phyloP scores from a whole-genome alignment of 2,797 vertebrate species.

The Todus mexicanus region DNA sequence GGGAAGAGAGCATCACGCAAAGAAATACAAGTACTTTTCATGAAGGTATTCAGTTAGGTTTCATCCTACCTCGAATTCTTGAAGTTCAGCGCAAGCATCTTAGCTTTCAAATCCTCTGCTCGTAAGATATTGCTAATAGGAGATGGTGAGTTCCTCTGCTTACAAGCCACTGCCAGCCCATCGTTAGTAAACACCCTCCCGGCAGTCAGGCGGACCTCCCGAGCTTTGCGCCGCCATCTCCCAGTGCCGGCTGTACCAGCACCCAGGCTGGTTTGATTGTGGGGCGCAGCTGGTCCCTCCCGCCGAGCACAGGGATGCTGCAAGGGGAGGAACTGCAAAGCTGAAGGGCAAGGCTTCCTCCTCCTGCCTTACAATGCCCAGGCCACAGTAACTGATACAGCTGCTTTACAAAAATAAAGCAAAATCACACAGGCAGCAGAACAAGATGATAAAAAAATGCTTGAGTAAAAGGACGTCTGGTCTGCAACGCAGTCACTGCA shows the following conservation, averaged over 20 bases:
- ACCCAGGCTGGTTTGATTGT: background rate
- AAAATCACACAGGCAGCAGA: background rate
- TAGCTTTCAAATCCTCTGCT: background rate
- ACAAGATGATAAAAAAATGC: background rate
- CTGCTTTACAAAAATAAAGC: background rate
- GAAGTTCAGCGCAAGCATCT: background rate
- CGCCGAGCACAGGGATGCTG: fast-evolving
- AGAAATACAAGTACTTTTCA: background rate
- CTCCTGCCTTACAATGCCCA: background rate
- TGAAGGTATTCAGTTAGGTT: background rate
- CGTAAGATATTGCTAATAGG: background rate
- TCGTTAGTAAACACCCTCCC: background rate
- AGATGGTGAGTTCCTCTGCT: background rate
- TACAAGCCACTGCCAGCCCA: background rate
- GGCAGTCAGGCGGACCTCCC: background rate
- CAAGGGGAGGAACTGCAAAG: background rate
- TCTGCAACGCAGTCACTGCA: background rate
- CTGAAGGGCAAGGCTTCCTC: background rate
- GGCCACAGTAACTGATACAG: background rate
- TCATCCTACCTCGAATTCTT: conserved; percentile 8
- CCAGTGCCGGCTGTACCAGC: background rate
- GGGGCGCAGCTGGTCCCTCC: background rate
- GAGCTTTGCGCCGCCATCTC: background rate
- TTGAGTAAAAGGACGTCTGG: background rate
- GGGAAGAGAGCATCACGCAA: fast-evolving